Evolutionary conservation across 2,888 invertebrate species (phyloP).

Genomic region (Lepidochitona cinerea): DNA sequence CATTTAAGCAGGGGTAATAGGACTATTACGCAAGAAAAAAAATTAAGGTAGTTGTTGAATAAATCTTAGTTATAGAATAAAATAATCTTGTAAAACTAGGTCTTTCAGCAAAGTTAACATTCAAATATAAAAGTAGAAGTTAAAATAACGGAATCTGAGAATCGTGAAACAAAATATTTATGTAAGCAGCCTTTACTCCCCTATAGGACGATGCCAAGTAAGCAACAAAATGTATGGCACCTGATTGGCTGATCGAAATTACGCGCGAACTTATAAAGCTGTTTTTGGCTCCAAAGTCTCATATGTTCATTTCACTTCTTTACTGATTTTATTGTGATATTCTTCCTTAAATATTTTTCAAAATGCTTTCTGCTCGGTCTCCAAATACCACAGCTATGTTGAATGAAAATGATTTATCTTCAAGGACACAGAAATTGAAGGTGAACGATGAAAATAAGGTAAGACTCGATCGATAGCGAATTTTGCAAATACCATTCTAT

Average conservation of each 20-base stretch:
- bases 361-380: conserved; percentile 40
- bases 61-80: too few species aligned
- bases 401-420: conserved; percentile 39
- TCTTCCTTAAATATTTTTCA: too few species aligned
- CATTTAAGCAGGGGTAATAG: too few species aligned
- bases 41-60: too few species aligned
- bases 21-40: too few species aligned
- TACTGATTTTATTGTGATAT: not conserved
- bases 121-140: too few species aligned
- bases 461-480: conserved; percentile 9
- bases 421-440: conserved; percentile 40
- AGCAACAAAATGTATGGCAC: not conserved
- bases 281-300: not conserved
- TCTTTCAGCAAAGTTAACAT: too few species aligned
- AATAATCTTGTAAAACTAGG: too few species aligned
- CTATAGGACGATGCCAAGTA: conserved; percentile 17
- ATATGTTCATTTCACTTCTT: too few species aligned
- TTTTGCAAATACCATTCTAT: not conserved
- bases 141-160: too few species aligned
- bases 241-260: conserved; percentile 4
- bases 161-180: not conserved
- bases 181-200: not conserved
- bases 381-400: conserved; percentile 17
- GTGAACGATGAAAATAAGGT: conserved; percentile 61
- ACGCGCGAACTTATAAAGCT: conserved; percentile 11